Conservation (phyloP, 2,888 invertebrate genomes). For the Synanthedon vespiformis region DNA sequence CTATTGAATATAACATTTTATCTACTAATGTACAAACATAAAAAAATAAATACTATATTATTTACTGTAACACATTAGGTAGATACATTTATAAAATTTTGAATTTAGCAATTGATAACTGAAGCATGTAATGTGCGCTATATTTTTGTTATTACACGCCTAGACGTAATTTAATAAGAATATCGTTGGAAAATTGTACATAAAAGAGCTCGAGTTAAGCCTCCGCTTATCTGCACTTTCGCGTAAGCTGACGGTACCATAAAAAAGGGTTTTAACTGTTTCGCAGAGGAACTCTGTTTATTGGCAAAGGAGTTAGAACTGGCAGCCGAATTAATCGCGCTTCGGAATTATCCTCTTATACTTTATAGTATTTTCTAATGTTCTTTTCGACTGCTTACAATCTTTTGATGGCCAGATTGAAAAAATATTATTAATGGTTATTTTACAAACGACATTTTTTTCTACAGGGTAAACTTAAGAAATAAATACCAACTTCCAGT, state of each 20-base stretch:
- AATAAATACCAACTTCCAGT: no score
- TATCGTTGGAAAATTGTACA: neutral
- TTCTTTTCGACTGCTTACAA: neutral
- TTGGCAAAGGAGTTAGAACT: slow-evolving; percentile 36
- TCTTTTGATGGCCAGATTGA: neutral
- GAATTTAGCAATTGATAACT: no score
- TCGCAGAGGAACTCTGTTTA: slow-evolving; percentile 27
- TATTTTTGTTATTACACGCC: neutral
- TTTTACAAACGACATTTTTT: no score
- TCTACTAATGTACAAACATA: no score
- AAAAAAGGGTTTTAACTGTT: slow-evolving; percentile 28
- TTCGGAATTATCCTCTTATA: slow-evolving; percentile 7
- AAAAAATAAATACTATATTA: no score
- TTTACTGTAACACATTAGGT: no score
- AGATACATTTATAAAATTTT: no score
- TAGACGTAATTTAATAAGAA: neutral
- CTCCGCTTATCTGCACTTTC: slow-evolving; percentile 25
- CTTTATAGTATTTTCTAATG: neutral
- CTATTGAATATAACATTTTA: no score
- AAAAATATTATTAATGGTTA: no score
- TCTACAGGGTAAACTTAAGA: no score
- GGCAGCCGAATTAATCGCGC: slow-evolving; percentile 32
- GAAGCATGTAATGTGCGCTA: no score
- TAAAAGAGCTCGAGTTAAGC: slow-evolving; percentile 24
- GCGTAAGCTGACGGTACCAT: slow-evolving; percentile 22